These are phyloP conservation scores for Glossosoma conforme DNA, from an alignment of 1,140 invertebrate species.

Conservation along the genomic window DNA sequence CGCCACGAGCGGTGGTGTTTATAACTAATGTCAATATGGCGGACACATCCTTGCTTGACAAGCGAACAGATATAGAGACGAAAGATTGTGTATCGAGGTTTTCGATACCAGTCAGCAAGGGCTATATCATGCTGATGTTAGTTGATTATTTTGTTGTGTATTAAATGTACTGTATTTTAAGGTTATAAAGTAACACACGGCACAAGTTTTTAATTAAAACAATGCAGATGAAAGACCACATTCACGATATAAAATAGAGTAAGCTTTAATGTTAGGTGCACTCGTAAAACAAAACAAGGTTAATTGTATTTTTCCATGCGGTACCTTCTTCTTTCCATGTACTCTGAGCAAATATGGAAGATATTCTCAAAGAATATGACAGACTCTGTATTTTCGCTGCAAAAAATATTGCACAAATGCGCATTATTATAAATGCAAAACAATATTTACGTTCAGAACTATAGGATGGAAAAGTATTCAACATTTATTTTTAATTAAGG, in stretches of 20 bases:
- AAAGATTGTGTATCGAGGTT: too few species aligned
- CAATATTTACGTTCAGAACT: background rate
- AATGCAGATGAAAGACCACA: background rate
- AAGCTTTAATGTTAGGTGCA: background rate
- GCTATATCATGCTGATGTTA: too few species aligned
- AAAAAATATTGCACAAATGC: slow-evolving; percentile 24
- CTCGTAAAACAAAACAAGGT: background rate
- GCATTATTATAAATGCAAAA: background rate
- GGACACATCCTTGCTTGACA: too few species aligned
- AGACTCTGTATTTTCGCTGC: slow-evolving; percentile 38
- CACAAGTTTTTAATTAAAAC: background rate
- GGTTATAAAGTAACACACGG: too few species aligned
- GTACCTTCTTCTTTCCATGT: slow-evolving; percentile 38
- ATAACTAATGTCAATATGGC: too few species aligned
- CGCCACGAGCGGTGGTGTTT: too few species aligned
- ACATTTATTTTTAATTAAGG: background rate
- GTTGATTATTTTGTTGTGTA: too few species aligned
- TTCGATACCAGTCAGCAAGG: too few species aligned
- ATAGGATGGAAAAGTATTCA: background rate
- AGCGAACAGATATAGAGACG: too few species aligned
- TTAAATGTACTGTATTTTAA: too few species aligned
- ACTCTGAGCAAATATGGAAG: slow-evolving; percentile 44
- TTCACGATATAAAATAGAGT: slow-evolving; percentile 1
- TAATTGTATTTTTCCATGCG: too few species aligned
- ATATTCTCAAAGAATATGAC: slow-evolving; percentile 39